Conservation (phyloP, 2,113 vertebrate species). For the Periophthalmus modestus region DNA sequence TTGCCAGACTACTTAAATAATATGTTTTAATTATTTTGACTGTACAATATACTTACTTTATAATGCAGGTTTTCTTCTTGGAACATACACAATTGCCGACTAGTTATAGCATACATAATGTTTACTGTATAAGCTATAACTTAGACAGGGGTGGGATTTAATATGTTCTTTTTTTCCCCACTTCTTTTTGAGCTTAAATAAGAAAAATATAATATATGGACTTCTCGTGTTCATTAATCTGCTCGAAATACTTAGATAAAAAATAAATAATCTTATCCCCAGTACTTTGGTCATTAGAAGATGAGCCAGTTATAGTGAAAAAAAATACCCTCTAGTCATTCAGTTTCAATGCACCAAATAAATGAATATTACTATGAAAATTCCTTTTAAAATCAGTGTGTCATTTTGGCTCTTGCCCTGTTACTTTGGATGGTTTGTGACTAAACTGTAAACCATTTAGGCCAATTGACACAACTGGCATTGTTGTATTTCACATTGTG, state of each 20-base stretch:
- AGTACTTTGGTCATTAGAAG: neutral
- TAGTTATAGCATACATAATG: neutral
- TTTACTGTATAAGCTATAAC: no score
- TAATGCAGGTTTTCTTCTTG: neutral
- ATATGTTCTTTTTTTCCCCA: no score
- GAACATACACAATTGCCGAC: neutral
- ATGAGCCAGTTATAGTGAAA: no score
- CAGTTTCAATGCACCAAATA: no score
- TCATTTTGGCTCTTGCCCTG: neutral
- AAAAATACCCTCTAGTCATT: neutral
- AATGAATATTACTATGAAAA: neutral
- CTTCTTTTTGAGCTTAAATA: no score
- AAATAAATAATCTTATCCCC: no score
- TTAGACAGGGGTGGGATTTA: no score
- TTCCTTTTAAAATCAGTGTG: neutral
- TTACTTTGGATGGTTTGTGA: neutral
- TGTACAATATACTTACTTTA: neutral
- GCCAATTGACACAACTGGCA: neutral
- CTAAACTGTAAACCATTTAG: neutral
- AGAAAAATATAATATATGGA: no score
- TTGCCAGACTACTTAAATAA: no score
- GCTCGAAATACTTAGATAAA: no score
- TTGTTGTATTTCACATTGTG: neutral
- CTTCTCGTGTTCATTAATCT: no score
- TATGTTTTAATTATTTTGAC: no score